phyloP scores from a whole-genome alignment of 2,113 vertebrate genomes.

The Scomber japonicus region DNA sequence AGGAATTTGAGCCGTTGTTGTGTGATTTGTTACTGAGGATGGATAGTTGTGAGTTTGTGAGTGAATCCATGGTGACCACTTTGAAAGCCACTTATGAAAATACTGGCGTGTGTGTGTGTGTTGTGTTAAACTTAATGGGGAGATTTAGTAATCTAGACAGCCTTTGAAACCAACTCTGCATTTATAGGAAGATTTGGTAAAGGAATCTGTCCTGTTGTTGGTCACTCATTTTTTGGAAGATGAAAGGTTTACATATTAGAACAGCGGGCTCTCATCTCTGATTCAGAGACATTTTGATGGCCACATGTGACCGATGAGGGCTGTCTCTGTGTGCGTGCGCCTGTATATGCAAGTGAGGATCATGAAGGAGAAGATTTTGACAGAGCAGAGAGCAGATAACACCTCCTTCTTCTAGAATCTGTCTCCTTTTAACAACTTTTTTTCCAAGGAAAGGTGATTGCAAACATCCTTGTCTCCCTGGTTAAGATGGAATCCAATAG shows the following conservation, averaged over 20 bases:
- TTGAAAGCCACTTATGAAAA: conserved; percentile 48
- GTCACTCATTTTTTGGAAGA: conserved; percentile 13
- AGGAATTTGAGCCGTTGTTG: conserved; percentile 16
- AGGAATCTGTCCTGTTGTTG: conserved; percentile 20
- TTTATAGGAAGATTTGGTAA: neutral
- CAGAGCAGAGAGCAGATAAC: conserved; percentile 22
- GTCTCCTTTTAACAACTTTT: conserved; percentile 44
- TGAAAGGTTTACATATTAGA: conserved; percentile 21
- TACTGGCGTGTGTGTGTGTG: neutral
- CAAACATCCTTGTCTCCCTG: conserved; percentile 40
- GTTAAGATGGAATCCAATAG: conserved; percentile 49
- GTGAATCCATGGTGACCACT: conserved; percentile 31
- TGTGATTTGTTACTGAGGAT: conserved; percentile 11
- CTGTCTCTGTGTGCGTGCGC: neutral
- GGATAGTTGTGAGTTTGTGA: conserved; percentile 19
- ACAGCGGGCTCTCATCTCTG: neutral
- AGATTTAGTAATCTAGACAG: conserved; percentile 1
- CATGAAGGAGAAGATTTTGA: conserved; percentile 21
- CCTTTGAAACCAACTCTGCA: neutral
- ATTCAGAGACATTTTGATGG: conserved; percentile 9
- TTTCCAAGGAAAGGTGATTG: conserved; percentile 33
- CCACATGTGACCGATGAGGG: conserved; percentile 15
- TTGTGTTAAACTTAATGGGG: neutral
- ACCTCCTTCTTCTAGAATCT: conserved; percentile 51
- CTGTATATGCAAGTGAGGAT: conserved; percentile 3